Evolutionary conservation across 2,888 invertebrate genomes (phyloP).

Genomic region (Orchesellides sinensis): DNA sequence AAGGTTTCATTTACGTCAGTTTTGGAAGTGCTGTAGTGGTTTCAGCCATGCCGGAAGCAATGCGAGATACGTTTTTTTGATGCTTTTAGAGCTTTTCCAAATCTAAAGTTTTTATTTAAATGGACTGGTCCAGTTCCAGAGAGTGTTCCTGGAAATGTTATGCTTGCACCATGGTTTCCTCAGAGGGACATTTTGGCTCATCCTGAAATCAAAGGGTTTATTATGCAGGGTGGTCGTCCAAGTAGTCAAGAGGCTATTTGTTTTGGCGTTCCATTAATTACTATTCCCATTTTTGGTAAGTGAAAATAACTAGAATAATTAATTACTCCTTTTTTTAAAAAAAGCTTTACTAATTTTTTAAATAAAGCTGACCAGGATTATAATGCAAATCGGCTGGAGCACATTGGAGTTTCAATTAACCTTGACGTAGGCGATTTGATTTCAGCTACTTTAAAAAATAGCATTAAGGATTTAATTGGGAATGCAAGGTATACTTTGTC

Average conservation of each 20-base stretch:
- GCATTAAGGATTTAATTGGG: conserved; percentile 11
- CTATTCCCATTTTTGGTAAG: conserved; percentile 62
- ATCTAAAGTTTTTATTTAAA: conserved; percentile 72
- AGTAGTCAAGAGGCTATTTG: conserved; percentile 71
- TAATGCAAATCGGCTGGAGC: conserved; percentile 59
- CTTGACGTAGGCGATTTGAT: conserved; percentile 50
- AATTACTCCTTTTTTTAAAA: not conserved
- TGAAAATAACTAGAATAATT: not conserved
- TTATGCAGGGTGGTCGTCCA: conserved; percentile 56
- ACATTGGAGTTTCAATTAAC: conserved; percentile 40
- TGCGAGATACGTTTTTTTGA: conserved; percentile 60
- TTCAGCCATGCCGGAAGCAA: conserved; percentile 13
- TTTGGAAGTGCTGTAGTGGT: conserved; percentile 64
- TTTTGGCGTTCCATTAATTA: conserved; percentile 67
- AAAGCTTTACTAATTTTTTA: too few relatives aligned
- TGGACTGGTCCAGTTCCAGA: conserved; percentile 67
- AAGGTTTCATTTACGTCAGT: conserved; percentile 71
- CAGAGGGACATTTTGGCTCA: conserved; percentile 73
- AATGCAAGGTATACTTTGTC: conserved; percentile 20
- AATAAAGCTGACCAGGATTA: conserved; percentile 66
- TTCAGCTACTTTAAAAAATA: not conserved
- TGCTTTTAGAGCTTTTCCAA: conserved; percentile 57
- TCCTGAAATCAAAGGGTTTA: conserved; percentile 66
- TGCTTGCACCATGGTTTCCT: conserved; percentile 72
- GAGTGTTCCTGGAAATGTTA: conserved; percentile 70